Base-by-base conservation (phyloP, 2,888 invertebrate species). In the Volucella inanis region DNA sequence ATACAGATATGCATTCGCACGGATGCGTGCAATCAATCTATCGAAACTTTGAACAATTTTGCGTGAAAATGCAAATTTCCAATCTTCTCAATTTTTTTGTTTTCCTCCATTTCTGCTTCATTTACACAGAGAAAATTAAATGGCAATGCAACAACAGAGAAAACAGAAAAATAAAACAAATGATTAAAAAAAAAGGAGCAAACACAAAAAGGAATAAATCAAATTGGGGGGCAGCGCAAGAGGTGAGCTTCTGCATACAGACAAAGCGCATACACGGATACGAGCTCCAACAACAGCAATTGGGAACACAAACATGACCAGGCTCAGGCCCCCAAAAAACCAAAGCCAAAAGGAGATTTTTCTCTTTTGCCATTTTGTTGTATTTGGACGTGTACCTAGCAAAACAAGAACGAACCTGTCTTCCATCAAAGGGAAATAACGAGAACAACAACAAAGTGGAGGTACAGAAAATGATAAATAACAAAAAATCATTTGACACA, bases 391-490 rank as follows among this genome's bases (percentile, higher is more conserved):
- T 22, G 22, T 22, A 22, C 22, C 22, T 4, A 15, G 14, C 68
- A 15, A 81, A 81, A 85, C 85, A 81, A 85, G 85, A 81, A 85
- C 50, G 76, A 80, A 85, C 85, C 85, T 85, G 85, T 85, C 85
- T 67, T 68, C 71, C 57, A 81, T 79, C 72, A 81, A 79, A 79
- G 71, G 75, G 55, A 76, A 85, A 67, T 49, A 65, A 61, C 59
- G 72, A 52, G 14, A 49, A 43, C 49, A 43, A 38, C 39, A 61
- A 49, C 70, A 70, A 76, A 81, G 75, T 67, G 72, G 81, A 76
- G 62, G 39, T 8, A 75, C n/a, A 70, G 64, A 71, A 65, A 72
- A 78, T 22, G 22, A 72, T 68, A 78, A 71, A 75, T 55, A 71
- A 76, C 76, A 49, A 80, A 75, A 84, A 71, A 75, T 71, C 85